Evolutionary conservation across 1,140 invertebrate genomes (phyloP), one percentile per base, ranked within the genome.

Genomic region (Eueides isabella): DNA sequence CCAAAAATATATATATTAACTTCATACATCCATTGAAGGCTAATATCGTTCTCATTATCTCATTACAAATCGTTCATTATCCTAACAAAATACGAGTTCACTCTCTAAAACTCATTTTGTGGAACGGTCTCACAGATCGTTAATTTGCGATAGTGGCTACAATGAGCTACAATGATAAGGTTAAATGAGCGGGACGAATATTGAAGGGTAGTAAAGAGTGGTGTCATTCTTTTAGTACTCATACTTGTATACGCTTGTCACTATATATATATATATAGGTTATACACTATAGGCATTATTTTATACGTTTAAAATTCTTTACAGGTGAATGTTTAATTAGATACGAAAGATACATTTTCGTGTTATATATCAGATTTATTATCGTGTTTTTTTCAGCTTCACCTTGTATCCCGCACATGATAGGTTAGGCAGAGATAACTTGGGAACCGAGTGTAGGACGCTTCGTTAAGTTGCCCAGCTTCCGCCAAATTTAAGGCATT

Each of bases 131-230:
- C 79, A 76, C 71, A 79, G 82, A 83, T 83, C 76, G 80, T 84
- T 86, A 85, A 88, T 85, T 88, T 85, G 80, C 78, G 82, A 86
- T 88, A 85, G 80, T 81, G 82, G 79, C 76, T 78, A 71, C 71
- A 74, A 74, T 74, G 76, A 77, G 72, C 71, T 70, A 79, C 80
- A 80, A 81, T 78, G 85, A 85, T 83, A 81, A 82, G 76, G 68
- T 33, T 71, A 73, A 77, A 85, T 80, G 82, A 79, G 78, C 78
- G 80, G 79, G 72, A 41, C 76, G 72, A 83, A 80, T 80, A 81
- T 67, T 75, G 71, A 73, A 75, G 71, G 73, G 74, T 71, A 67
- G 28, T 44, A 68, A 55, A 55, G 48, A 55, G 48, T 26, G 11
- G 55, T 69, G 12, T 63, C 23, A 63, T 63, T 61, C 64, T 64